Conservation (phyloP, 2,797 vertebrate genomes). For the Lepidocolaptes lacrymiger region DNA sequence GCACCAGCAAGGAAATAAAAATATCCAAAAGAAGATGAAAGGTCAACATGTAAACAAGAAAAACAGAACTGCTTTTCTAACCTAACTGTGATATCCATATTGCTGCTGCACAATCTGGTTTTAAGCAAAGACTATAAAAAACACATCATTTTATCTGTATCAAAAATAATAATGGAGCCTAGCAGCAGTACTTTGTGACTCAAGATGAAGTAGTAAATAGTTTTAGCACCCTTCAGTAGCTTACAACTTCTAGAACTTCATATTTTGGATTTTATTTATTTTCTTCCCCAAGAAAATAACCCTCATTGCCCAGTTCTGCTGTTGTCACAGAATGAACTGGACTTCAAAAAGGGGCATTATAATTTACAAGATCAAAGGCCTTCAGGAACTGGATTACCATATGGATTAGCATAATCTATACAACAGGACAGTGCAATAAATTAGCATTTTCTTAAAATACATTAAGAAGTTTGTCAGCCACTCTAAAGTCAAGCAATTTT, state of each 20-base stretch:
- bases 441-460: neutral
- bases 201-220: neutral
- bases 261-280: neutral
- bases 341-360: neutral
- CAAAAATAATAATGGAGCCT: neutral
- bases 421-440: neutral
- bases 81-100: neutral
- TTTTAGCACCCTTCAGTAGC: neutral
- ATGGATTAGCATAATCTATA: neutral
- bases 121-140: neutral
- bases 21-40: neutral
- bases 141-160: neutral
- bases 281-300: neutral
- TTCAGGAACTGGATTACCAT: neutral
- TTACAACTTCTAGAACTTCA: neutral
- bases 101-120: neutral
- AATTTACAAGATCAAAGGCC: neutral
- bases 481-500: neutral
- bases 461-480: neutral
- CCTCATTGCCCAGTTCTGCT: neutral
- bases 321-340: neutral
- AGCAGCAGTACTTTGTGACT: neutral
- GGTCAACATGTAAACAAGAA: neutral
- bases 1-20: neutral
- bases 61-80: neutral